phyloP scores from a whole-genome alignment of 1,140 invertebrate genomes.

The Drosophila setifemur region DNA sequence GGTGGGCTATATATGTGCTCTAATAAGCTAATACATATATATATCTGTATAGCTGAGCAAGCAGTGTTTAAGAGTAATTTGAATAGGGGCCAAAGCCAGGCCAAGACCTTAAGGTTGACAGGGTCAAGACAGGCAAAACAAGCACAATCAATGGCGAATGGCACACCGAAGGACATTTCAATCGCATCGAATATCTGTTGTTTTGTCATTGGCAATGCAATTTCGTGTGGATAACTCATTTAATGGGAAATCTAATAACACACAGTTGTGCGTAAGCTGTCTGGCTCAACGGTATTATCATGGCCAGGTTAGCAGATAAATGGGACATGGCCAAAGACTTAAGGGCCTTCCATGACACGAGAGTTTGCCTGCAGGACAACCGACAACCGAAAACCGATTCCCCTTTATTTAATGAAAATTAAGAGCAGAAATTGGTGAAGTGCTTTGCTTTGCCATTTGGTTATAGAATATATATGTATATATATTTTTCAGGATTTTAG shows the following conservation, averaged over 20 bases:
- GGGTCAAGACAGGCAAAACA: neutral
- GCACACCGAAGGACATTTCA: conserved; percentile 38
- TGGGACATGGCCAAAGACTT: neutral
- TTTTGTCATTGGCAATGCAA: conserved; percentile 46
- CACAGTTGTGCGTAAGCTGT: conserved; percentile 12
- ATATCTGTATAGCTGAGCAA: conserved; percentile 53
- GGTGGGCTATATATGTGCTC: neutral
- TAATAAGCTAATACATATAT: too few relatives aligned
- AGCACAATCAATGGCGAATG: neutral
- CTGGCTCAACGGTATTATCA: conserved; percentile 28
- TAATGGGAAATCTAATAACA: conserved; percentile 73
- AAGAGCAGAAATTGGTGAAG: too few relatives aligned
- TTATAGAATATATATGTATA: too few relatives aligned
- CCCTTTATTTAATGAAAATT: too few relatives aligned
- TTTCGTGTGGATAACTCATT: conserved; percentile 69
- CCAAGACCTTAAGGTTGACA: conserved; percentile 8
- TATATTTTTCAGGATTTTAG: too few relatives aligned
- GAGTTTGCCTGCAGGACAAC: too few relatives aligned
- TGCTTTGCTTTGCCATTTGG: too few relatives aligned
- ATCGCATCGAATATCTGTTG: conserved; percentile 64
- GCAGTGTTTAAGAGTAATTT: conserved; percentile 66
- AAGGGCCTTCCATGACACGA: neutral
- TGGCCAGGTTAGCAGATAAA: conserved; percentile 10
- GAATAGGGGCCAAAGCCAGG: conserved; percentile 36
- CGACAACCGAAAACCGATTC: too few relatives aligned